phyloP scores from a whole-genome alignment of 2,113 vertebrate genomes.

The Marcusenius ussheri region DNA sequence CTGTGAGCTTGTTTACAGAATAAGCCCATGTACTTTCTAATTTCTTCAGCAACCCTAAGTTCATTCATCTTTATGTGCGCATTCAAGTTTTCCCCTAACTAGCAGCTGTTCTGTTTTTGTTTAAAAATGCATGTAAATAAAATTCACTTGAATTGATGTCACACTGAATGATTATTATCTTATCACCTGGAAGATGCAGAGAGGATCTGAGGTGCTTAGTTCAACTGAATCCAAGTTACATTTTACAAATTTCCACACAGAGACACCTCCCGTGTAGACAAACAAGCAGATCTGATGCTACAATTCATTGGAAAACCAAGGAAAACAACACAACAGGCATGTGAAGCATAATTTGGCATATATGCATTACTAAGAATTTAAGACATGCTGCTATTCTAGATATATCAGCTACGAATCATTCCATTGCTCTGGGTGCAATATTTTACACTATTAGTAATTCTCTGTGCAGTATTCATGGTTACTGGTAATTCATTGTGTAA shows the following conservation, averaged over 20 bases:
- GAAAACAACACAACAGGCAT: background rate
- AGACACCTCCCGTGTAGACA: background rate
- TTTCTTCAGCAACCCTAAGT: slow-evolving; percentile 41
- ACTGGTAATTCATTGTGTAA: too few relatives aligned
- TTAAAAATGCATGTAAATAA: background rate
- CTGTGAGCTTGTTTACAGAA: slow-evolving; percentile 95
- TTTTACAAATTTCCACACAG: background rate
- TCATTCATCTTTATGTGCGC: background rate
- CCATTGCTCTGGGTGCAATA: background rate
- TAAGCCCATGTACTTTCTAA: slow-evolving; percentile 92
- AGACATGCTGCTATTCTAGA: background rate
- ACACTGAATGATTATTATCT: background rate
- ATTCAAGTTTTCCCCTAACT: background rate
- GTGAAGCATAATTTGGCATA: background rate
- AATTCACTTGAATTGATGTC: background rate
- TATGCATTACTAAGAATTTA: background rate
- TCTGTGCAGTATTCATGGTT: background rate
- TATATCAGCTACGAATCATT: background rate
- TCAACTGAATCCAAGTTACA: background rate
- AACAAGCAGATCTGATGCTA: background rate
- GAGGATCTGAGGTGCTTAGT: background rate
- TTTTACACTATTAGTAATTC: background rate
- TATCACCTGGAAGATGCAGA: background rate
- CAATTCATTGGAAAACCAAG: background rate
- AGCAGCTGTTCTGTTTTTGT: background rate